phyloP scores from a whole-genome alignment of 2,113 vertebrate species.

The Micronisus gabar region DNA sequence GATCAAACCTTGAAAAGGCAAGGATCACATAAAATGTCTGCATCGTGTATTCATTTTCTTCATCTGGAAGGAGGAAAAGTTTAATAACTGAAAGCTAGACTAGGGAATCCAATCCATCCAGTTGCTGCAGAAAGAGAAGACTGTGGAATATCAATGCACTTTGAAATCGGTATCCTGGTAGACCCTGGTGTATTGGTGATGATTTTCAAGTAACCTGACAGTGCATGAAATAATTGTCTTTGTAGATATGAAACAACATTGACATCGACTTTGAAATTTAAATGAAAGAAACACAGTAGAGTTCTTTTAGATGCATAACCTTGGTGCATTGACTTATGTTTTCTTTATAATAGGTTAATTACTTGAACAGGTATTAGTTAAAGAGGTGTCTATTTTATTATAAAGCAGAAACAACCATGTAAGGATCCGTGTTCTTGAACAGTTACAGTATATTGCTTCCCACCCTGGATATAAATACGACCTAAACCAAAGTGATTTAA shows the following conservation, averaged over 20 bases:
- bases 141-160: slow-evolving; percentile 8
- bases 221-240: slow-evolving; percentile 28
- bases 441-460: neutral
- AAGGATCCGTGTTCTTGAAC: neutral
- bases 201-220: slow-evolving; percentile 42
- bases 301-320: slow-evolving; percentile 5
- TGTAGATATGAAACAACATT: neutral
- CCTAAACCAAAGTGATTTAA: neutral
- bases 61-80: slow-evolving; percentile 9
- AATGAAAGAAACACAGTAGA: slow-evolving; percentile 43
- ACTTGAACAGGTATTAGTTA: slow-evolving; percentile 48
- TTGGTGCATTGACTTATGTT: slow-evolving; percentile 3
- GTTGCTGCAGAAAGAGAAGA: neutral
- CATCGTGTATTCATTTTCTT: neutral
- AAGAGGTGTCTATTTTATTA: slow-evolving; percentile 23
- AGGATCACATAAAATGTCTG: slow-evolving; percentile 3
- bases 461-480: neutral
- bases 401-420: neutral
- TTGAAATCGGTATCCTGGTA: neutral
- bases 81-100: neutral
- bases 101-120: slow-evolving; percentile 20
- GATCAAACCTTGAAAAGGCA: slow-evolving; percentile 5
- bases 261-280: slow-evolving; percentile 60
- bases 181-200: slow-evolving; percentile 40
- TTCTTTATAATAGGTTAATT: slow-evolving; percentile 60